Percentiles rank a stretch among this genome's conserved stretches.
Evolutionary conservation across 2,888 invertebrate genomes (phyloP).

Genomic region (Sarcophaga subvicina): DNA sequence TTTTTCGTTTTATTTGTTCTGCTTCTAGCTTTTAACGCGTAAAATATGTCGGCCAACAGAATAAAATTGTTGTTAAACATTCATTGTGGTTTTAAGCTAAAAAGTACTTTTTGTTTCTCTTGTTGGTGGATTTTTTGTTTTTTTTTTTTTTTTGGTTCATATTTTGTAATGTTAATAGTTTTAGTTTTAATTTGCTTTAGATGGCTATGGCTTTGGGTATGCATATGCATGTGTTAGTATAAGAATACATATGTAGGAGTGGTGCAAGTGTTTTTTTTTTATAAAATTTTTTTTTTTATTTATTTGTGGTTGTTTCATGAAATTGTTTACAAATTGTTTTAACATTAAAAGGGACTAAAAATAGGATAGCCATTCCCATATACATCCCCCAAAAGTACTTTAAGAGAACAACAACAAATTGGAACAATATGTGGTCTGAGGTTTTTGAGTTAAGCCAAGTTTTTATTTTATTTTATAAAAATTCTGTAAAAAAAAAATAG

Average conservation of each 20-base stretch:
- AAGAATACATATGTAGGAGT: not conserved
- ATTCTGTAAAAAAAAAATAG: not conserved
- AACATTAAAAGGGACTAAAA: slow-evolving; percentile 21
- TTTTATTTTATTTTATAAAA: not conserved
- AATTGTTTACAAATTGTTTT: slow-evolving; percentile 63
- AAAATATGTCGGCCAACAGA: not conserved
- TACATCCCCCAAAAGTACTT: not conserved
- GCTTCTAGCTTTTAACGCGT: not conserved
- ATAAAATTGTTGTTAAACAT: not conserved
- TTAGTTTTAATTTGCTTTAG: slow-evolving; percentile 30
- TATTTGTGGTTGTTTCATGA: slow-evolving; percentile 57
- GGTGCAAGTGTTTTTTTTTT: slow-evolving; percentile 8
- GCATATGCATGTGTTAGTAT: not conserved
- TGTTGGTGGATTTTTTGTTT: not conserved
- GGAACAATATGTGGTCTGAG: slow-evolving; percentile 37
- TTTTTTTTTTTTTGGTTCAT: not conserved
- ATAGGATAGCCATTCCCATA: too few relatives aligned
- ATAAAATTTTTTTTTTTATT: slow-evolving; percentile 14
- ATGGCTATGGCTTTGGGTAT: not conserved
- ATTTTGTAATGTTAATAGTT: not conserved
- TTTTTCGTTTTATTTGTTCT: not conserved
- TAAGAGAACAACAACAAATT: not conserved
- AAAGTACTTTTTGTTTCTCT: slow-evolving; percentile 25
- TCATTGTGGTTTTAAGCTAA: slow-evolving; percentile 28
- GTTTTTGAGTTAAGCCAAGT: not conserved